phyloP scores from a whole-genome alignment of 2,888 invertebrate species.

The Hypena proboscidalis region DNA sequence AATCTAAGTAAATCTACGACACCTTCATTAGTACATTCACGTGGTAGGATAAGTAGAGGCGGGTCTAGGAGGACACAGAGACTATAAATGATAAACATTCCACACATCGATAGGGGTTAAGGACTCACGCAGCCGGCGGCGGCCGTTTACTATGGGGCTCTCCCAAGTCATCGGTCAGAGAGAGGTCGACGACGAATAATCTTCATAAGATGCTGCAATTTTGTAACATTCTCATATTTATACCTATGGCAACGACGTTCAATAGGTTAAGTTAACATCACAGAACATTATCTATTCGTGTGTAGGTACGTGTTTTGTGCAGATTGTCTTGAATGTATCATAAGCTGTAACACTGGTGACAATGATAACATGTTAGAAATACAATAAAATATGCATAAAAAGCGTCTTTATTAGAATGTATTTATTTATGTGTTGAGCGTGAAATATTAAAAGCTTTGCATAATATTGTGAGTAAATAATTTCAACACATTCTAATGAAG shows the following conservation, averaged over 20 bases:
- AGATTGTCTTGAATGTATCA: neutral
- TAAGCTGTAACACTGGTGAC: neutral
- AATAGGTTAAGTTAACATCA: conserved; percentile 72
- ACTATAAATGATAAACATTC: conserved; percentile 73
- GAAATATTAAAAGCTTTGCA: neutral
- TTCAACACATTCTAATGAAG: conserved; percentile 6
- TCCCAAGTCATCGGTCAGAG: conserved; percentile 86
- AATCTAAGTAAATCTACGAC: conserved; percentile 58
- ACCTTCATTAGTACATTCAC: conserved; percentile 62
- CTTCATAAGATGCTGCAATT: conserved; percentile 90
- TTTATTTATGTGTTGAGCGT: neutral
- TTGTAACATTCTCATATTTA: conserved; percentile 84
- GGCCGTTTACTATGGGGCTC: conserved; percentile 77
- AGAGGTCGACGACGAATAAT: conserved; percentile 90
- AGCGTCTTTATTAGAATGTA: conserved; percentile 6
- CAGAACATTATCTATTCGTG: conserved; percentile 20
- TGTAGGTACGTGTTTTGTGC: conserved; percentile 1
- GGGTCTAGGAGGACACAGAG: conserved; percentile 48
- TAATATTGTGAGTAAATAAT: neutral
- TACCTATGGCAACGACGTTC: conserved; percentile 81
- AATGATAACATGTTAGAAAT: conserved; percentile 1
- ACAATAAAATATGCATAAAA: neutral
- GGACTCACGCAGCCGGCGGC: conserved; percentile 81
- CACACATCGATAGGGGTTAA: conserved; percentile 78
- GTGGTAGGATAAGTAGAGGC: conserved; percentile 51